Conservation (phyloP, 2,113 vertebrate genomes). For the Cottus gobio region DNA sequence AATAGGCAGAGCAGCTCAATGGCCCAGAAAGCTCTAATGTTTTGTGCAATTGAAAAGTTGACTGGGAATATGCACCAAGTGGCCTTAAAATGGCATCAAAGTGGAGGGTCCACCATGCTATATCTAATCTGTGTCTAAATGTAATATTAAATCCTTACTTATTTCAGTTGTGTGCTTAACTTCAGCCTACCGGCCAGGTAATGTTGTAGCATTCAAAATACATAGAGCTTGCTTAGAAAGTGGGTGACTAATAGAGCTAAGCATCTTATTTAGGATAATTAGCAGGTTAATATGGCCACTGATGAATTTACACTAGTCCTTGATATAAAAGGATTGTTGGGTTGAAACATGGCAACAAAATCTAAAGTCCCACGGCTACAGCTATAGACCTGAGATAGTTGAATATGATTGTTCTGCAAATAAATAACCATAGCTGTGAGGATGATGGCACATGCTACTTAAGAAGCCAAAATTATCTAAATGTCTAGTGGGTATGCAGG, state of each 20-base stretch:
- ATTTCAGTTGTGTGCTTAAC: not conserved
- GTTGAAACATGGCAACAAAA: not conserved
- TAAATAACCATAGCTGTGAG: constrained; percentile 38
- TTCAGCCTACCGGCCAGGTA: not conserved
- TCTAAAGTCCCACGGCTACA: not conserved
- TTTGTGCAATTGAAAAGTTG: not conserved
- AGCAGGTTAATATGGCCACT: not conserved
- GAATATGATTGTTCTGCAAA: not conserved
- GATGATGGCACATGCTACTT: constrained; percentile 39
- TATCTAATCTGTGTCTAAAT: not conserved
- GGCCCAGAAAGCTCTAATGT: not conserved
- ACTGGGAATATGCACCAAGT: not conserved
- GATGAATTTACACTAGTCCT: not conserved
- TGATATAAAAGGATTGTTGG: not conserved
- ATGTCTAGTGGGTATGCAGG: constrained; percentile 31
- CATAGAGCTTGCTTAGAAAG: not conserved
- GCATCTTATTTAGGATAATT: not conserved
- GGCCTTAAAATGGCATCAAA: no score
- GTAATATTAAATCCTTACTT: not conserved
- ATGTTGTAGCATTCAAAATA: not conserved
- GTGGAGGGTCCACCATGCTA: not conserved
- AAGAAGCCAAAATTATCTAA: constrained; percentile 52
- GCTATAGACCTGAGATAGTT: not conserved
- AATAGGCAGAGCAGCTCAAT: not conserved
- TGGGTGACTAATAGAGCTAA: not conserved